Base-by-base conservation (phyloP, 1,140 invertebrate genomes). In the Papilio polytes region DNA sequence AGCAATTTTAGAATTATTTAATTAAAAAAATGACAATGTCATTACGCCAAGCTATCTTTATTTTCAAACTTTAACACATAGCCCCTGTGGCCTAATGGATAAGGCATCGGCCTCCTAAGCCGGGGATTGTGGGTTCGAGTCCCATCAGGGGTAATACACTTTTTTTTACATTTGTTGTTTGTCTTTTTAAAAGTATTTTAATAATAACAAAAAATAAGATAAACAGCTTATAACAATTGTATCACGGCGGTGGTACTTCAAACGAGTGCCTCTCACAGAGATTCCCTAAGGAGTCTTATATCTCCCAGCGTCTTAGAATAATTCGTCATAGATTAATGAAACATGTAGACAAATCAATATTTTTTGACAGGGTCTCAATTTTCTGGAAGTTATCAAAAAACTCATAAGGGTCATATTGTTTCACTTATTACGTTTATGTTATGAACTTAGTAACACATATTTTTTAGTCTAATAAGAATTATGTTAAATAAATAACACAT, bases 241-340 rank as follows among this genome's bases (percentile, higher is more conserved):
- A 53, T 20, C 70, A 48, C 56, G 13, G 22, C 44, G 44, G 20
- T 36, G 77, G 78, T 66, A 85, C 73, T 70, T 66, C 77, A 51
- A 81, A 80, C 82, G 78, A 74, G 79, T 82, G 80, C 80, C 79
- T 79, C 80, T 82, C 80, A 81, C 80, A 66, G 59, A n/a, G 66
- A 63, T 41, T 80, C 79, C 80, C 82, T 22, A 26, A 36, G 79
- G 74, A 74, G 66, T 53, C 51, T 70, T 82, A 80, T 76, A 83
- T 85, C 80, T 82, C 78, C 79, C 41, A 53, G 72, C 74, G 59
- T 80, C 82, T 85, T 82, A 80, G 74, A 70, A 59, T 70, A 53
- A 44, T 73, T 73, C 63, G 13, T 9, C 80, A 82, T 72, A 85
- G 84, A 82, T 53, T 79, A 83, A 46, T 31, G 8, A 73, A 80